Percentiles rank a stretch among this genome's conserved stretches.
Evolutionary conservation across 2,113 vertebrate genomes (phyloP).

Genomic region (Chloebia gouldiae): DNA sequence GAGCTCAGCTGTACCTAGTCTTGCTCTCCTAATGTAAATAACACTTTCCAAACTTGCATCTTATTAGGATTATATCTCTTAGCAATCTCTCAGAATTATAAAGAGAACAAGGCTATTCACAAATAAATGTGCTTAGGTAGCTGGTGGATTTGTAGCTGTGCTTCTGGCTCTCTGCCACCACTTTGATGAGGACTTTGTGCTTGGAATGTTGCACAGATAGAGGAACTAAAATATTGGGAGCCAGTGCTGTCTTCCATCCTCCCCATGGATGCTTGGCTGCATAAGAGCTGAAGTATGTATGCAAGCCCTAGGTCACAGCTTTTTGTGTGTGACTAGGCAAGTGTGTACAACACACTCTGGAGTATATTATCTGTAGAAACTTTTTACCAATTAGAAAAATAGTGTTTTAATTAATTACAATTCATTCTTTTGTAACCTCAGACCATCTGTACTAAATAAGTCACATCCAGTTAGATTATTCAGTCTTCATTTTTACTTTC

Average conservation of each 20-base stretch:
- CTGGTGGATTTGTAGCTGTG: neutral
- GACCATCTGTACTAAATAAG: neutral
- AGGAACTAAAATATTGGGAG: neutral
- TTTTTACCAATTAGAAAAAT: neutral
- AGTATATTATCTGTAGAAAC: neutral
- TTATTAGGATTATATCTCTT: neutral
- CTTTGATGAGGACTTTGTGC: neutral
- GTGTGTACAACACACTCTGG: neutral
- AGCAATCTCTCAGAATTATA: neutral
- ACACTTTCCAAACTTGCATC: neutral
- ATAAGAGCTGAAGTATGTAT: neutral
- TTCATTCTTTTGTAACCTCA: neutral
- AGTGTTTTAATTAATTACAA: neutral
- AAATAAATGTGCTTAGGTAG: neutral
- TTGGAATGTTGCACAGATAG: neutral
- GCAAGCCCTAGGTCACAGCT: neutral
- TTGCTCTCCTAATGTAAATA: neutral
- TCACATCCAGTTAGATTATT: neutral
- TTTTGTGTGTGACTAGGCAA: neutral
- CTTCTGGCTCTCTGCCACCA: neutral
- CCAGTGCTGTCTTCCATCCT: neutral
- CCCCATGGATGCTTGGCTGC: neutral
- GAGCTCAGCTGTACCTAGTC: neutral
- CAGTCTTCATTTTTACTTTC: neutral
- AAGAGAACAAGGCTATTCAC: neutral